A percentile compares a stretch with the other conserved stretches of the same genome.
phyloP scores from a whole-genome alignment of 2,113 vertebrate genomes.

The Syrrhaptes paradoxus region DNA sequence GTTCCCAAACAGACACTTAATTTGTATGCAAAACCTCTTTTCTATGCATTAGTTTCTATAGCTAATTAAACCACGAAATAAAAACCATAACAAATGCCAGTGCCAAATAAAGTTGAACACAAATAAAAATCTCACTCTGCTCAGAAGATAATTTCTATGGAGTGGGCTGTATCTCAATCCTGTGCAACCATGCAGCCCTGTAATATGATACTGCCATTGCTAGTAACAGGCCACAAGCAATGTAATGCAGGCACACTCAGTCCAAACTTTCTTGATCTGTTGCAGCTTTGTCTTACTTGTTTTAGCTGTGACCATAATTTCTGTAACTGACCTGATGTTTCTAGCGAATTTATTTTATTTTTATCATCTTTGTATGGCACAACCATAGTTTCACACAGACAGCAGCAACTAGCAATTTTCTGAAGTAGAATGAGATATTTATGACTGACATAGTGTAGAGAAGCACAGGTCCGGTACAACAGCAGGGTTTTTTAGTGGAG shows the following conservation, averaged over 20 bases:
- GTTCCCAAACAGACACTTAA: not conserved
- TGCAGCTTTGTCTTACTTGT: not conserved
- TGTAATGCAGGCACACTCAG: not conserved
- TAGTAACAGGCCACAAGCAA: not conserved
- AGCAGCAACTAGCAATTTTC: not conserved
- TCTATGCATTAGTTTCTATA: not conserved
- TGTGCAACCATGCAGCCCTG: not conserved
- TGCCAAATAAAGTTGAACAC: not conserved
- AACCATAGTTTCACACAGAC: not conserved
- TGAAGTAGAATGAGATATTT: not conserved
- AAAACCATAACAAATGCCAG: not conserved
- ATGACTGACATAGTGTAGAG: not conserved
- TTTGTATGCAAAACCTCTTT: not conserved
- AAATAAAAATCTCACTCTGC: not conserved
- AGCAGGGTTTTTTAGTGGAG: not conserved
- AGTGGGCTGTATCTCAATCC: not conserved
- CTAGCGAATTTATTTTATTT: not conserved
- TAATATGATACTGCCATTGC: fast-evolving
- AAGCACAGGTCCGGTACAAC: not conserved
- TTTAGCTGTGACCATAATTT: not conserved
- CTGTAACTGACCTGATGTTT: not conserved
- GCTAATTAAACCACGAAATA: not conserved
- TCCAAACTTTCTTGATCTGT: not conserved
- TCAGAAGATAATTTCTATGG: not conserved
- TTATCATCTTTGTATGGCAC: not conserved